Percentiles rank a stretch among this genome's conserved stretches.
Conservation (phyloP, 1,140 invertebrate genomes). For the Proctacanthus coquilletti region DNA sequence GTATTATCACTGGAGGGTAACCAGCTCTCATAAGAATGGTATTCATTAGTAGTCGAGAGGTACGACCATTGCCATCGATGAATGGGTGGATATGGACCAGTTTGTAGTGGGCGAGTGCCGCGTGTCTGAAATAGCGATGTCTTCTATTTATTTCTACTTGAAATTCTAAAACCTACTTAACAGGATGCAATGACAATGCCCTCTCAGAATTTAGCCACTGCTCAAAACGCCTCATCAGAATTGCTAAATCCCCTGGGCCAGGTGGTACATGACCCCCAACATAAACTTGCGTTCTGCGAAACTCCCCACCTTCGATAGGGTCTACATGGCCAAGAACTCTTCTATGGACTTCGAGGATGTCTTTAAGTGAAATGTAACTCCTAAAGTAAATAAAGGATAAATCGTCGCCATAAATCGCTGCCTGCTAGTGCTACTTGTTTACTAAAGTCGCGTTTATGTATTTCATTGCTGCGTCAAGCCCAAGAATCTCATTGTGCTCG, state of each 20-base stretch:
- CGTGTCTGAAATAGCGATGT: constrained; percentile 33
- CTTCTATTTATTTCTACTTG: background rate
- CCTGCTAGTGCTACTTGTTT: no score
- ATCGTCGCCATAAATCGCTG: no score
- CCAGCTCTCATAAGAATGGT: constrained; percentile 95
- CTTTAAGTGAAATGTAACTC: constrained; percentile 60
- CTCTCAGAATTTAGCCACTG: constrained; percentile 83
- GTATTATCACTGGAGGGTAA: constrained; percentile 89
- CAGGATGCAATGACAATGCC: constrained; percentile 67
- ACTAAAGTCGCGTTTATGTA: constrained; percentile 87
- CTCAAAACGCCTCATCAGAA: constrained; percentile 76
- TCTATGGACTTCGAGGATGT: constrained; percentile 86
- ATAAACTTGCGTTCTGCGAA: constrained; percentile 73
- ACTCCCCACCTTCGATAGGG: constrained; percentile 70
- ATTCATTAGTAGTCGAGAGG: constrained; percentile 90
- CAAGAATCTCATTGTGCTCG: constrained; percentile 93
- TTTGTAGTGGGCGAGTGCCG: constrained; percentile 91
- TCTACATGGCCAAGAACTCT: constrained; percentile 88
- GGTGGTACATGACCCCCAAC: constrained; percentile 86
- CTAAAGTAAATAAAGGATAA: no score
- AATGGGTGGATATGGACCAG: constrained; percentile 91
- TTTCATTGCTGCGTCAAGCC: constrained; percentile 86
- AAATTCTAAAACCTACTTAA: constrained; percentile 40
- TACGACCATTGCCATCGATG: constrained; percentile 86
- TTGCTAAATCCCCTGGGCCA: constrained; percentile 57